Base-by-base conservation (phyloP, 2,113 vertebrate genomes). In the Sebastes fasciatus region DNA sequence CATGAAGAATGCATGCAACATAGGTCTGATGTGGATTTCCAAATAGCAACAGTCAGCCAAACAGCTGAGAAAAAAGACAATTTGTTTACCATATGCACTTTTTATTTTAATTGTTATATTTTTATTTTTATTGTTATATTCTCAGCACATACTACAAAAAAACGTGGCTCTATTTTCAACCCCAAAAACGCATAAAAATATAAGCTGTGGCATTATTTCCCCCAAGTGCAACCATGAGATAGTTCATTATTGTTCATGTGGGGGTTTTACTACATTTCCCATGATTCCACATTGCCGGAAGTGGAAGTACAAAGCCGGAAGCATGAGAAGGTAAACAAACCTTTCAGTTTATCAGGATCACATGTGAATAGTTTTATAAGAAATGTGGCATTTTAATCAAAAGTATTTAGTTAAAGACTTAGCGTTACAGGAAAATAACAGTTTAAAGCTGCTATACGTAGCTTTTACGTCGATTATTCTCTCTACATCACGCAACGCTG, bases 291-390 rank as follows among this genome's bases (percentile, higher is more conserved):
- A 40, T 4, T 1, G 17, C 71, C 57, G 78, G 71, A 88, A 88
- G 1, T 12, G n/a, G 64, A 66, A 46, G 21, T 1, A 16, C 1
- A 42, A 52, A 57, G 13, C 12, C 74, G 86, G 89, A 91, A 93
- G 55, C 10, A 95, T 95, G 95, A 88, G 90, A 69, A 91, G 94
- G 94, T 95, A 94, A 94, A 93, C 79, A 89, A 11, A 61, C 12
- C 49, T 46, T 52, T 62, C 8, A 11, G 26, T 46, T 26, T 14
- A 8, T 49, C n/a, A 8, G 34, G 26, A 2, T 58, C 13, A 16
- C 4, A 23, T n/a, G 0, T 0, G 48, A 0, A 12, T 14, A 0
- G 0, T 66, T 73, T 62, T 1, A 46, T 7, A 12, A 17, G 0
- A 14, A 68, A 23, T 23, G 0, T 34, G 6, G 0, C 3, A 5